phyloP scores from a whole-genome alignment of 2,888 invertebrate genomes.

The Epiblema foenella region DNA sequence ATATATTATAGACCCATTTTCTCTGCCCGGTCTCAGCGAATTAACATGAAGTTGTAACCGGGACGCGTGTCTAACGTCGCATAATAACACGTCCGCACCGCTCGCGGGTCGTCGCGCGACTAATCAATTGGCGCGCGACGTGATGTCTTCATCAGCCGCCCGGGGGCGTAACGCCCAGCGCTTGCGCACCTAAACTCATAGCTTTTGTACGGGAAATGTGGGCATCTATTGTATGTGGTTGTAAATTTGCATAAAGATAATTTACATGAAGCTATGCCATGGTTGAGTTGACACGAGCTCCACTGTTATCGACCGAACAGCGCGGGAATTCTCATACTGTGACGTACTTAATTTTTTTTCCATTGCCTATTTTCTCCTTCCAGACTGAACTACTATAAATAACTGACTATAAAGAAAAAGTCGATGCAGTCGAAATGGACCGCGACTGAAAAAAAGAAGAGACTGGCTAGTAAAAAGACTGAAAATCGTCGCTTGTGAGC shows the following conservation, averaged over 20 bases:
- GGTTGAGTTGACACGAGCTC: conserved; percentile 18
- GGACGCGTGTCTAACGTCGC: conserved; percentile 79
- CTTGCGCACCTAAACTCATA: conserved; percentile 54
- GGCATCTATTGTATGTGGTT: conserved; percentile 45
- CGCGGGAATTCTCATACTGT: background rate
- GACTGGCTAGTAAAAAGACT: too few species aligned
- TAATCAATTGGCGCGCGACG: conserved; percentile 82
- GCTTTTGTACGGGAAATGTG: conserved; percentile 46
- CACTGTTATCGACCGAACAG: conserved; percentile 8
- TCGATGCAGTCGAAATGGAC: too few species aligned
- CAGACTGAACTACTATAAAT: too few species aligned
- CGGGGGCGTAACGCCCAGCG: conserved; percentile 80
- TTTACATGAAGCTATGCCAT: conserved; percentile 26
- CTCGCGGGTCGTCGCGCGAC: conserved; percentile 77
- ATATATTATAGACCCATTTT: conserved; percentile 19
- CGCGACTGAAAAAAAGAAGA: too few species aligned
- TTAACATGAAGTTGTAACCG: conserved; percentile 54
- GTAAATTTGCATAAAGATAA: conserved; percentile 33
- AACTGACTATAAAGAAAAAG: too few species aligned
- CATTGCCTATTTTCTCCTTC: background rate
- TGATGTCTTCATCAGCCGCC: conserved; percentile 84
- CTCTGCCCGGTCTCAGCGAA: conserved; percentile 16
- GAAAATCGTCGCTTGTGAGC: too few species aligned
- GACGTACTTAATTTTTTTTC: background rate
- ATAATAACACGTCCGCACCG: conserved; percentile 77